Evolutionary conservation across 2,797 vertebrate genomes (phyloP), one percentile per base, ranked within the genome.

Genomic region (Falco naumanni): DNA sequence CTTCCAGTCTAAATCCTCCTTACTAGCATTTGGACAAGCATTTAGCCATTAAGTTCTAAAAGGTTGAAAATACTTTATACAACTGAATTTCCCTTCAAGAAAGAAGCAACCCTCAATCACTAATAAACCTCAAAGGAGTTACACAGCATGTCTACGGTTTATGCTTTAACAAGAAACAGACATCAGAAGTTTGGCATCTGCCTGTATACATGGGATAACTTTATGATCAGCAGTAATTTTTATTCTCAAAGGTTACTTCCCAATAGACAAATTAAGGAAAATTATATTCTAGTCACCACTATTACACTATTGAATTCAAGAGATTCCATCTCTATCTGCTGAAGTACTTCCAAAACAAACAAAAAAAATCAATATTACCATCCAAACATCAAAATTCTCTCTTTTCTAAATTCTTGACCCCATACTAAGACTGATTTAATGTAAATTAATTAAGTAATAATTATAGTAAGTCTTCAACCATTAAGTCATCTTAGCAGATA

Each of bases 81-180:
- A 3, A 94, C 9, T 33, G 16, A 74, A 53, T 77, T 84, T 70
- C 31, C 20, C 54, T 68, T 64, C 37, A 89, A 76, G 69, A 91
- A 93, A 71, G 9, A 76, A 76, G 34, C 13, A 48, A 17, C 11
- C 2, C 31, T 74, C 78, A 80, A 45, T 78, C 45, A 66, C 33
- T 64, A 83, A 48, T 39, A 53, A 87, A 75, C 53, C 87, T 56
- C 79, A 81, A 93, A 82, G 60, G 48, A 63, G 29, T 78, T 94
- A 82, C 3, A 5, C 9, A 68, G 65, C 59, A 82, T 33, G 48
- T 8, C n/a, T 74, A 26, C 60, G 28, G 31, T 61, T 93, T 93
- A 97, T 68, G 28, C 33, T 65, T 93, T 91, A 97, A 91, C 20
- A 48, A 90, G 85, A 93, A 95, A 85, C 89, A 96, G 86, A 80